These are phyloP conservation scores for Periophthalmus magnuspinnatus DNA, from an alignment of 2,797 vertebrate genomes.

Conservation along the genomic window DNA sequence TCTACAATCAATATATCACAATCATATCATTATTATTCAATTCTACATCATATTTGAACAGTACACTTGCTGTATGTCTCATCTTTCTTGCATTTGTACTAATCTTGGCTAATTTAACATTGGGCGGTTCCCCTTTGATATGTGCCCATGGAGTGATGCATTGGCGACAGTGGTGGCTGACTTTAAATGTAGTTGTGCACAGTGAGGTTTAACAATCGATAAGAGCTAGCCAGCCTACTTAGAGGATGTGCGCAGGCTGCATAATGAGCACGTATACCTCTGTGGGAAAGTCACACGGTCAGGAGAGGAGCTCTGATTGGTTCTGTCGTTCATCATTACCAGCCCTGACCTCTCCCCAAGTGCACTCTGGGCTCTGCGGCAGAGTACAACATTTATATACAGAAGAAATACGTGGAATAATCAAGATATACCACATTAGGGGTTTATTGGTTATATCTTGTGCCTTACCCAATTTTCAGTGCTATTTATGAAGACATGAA, in stretches of 20 bases:
- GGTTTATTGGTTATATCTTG: background rate
- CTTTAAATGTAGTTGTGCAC: constrained; percentile 40
- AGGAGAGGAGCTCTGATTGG: constrained; percentile 41
- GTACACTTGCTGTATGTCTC: background rate
- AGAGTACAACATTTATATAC: constrained; percentile 1
- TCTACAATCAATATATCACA: no score
- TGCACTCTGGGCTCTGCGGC: constrained; percentile 13
- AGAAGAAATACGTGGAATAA: constrained; percentile 2
- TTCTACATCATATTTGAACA: background rate
- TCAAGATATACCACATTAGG: background rate
- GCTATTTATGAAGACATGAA: background rate
- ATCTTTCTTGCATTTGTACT: background rate
- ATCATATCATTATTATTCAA: background rate
- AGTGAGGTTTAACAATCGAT: constrained; percentile 47
- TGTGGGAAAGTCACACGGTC: constrained; percentile 41
- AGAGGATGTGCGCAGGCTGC: constrained; percentile 39
- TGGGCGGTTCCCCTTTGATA: constrained; percentile 49
- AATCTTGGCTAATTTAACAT: constrained; percentile 42
- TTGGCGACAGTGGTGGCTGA: constrained; percentile 13
- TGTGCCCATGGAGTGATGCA: constrained; percentile 41
- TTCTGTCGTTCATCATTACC: constrained; percentile 51
- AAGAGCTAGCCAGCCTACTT: constrained; percentile 40
- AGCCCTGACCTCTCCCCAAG: constrained; percentile 36
- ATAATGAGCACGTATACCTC: constrained; percentile 46
- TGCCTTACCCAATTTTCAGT: background rate